Percentiles rank a stretch among this genome's conserved stretches.
Evolutionary conservation across 2,888 invertebrate genomes (phyloP).

Genomic region (Chymomyza amoena): DNA sequence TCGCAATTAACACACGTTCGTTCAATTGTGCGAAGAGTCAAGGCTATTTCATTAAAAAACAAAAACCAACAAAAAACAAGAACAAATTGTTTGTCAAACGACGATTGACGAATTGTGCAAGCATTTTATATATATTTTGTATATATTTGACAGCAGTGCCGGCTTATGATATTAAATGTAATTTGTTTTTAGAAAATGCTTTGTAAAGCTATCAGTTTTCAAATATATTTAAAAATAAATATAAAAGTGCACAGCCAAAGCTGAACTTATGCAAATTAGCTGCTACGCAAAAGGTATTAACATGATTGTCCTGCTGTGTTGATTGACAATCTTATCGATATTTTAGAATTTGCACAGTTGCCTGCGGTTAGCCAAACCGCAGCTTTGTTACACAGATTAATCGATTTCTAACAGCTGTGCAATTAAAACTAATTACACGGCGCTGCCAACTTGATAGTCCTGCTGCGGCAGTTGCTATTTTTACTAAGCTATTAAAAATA

Average conservation of each 20-base stretch:
- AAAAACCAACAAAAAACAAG: constrained; percentile 12
- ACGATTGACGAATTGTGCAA: not conserved
- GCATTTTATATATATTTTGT: not conserved
- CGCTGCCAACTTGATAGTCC: not conserved
- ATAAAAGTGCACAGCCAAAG: no score
- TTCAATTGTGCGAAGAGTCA: not conserved
- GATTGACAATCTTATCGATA: not conserved
- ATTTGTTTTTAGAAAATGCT: no score
- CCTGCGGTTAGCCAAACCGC: no score
- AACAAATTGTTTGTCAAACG: constrained; percentile 20
- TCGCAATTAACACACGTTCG: not conserved
- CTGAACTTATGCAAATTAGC: no score
- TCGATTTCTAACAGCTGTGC: not conserved
- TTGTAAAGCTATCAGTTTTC: not conserved
- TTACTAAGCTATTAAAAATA: not conserved
- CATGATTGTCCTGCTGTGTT: not conserved
- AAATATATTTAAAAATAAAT: no score
- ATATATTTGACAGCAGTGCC: constrained; percentile 2
- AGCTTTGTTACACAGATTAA: not conserved
- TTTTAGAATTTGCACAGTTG: no score
- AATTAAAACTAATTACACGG: not conserved
- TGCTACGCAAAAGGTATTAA: no score
- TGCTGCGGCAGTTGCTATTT: not conserved
- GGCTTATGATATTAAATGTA: not conserved
- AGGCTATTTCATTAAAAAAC: not conserved